Base-by-base conservation (phyloP, 2,888 invertebrate species). In the Romanomermis culicivorax region DNA sequence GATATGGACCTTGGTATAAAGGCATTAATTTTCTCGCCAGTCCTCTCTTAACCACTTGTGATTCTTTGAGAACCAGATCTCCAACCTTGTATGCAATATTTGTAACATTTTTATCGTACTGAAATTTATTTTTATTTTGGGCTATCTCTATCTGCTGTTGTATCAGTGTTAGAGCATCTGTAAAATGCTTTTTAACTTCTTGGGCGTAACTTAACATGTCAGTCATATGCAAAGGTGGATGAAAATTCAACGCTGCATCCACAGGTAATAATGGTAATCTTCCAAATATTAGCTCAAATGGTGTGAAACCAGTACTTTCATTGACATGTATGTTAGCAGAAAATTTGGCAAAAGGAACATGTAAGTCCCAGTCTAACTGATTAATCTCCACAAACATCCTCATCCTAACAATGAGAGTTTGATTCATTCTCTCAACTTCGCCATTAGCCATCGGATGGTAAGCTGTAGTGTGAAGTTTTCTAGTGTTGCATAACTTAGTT, bases 331-430 rank as follows among this genome's bases (percentile, higher is more conserved):
- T 54, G 20, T 62, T 58, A 51, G 63, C 64, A 2, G 61, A 62
- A 55, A 60, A 61, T 2, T 57, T 51, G 2, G 61, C 56, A 27
- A 58, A 56, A 2, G 56, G 58, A 3, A 65, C 43, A 47, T 55
- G 56, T n/a, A 56, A 2, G 54, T 66, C 65, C 65, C 65, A 66
- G 30, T 61, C 55, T 4, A 23, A 26, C 27, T 62, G 64, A 26
- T 59, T 43, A 7, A 57, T 48, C 24, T 61, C 43, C 24, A 60
- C 57, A 56, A 60, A 64, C 53, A 60, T 57, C 17, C 55, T 50
- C 3, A 66, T n/a, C 56, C 61, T 59, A n/a, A 50, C 48, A 4
- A 43, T 43, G 23, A 63, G 50, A 1, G 63, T 64, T 25, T 59
- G 42, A 48, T 57, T 58, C 2, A 42, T 42, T n/a, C 60, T 17